Evolutionary conservation across 2,113 vertebrate genomes (phyloP), one percentile per base, ranked within the genome.

Genomic region (Halichoerus grypus): DNA sequence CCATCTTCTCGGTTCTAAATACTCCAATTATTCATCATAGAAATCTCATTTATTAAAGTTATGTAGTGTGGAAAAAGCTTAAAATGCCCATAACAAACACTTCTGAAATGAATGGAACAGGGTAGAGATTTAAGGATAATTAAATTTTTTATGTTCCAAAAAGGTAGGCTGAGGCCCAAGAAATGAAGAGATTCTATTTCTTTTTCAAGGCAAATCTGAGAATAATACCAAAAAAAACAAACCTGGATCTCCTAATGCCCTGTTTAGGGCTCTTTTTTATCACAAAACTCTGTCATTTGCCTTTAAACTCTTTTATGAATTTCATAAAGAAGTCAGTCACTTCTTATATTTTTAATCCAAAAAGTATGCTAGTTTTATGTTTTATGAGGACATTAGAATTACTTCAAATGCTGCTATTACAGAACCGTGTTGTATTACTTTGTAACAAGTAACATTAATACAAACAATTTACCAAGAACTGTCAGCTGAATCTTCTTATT

Each of bases 401-500:
- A 92, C 14, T 53, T 71, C 59, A 71, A 83, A 77, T 71, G 22
- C 33, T 63, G n/a, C n/a, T 46, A 9, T 28, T 39, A 4, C 0
- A 51, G 21, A 9, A 61, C 49, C 7, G 0, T 42, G 42, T 74
- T 5, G 28, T 67, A 46, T 85, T 31, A 39, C 14, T 14, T 28
- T 36, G 28, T 88, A 93, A n/a, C 28, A 93, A 72, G 65, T 16
- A 72, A 88, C 42, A 15, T 51, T 26, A 61, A 74, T 77, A 97
- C 59, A 97, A 93, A 87, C 10, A 77, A 91, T 98, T 98, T 99
- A 99, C 99, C 99, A 98, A 99, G 99, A 97, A 99, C 99, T 7
- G 97, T 99, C 57, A 99, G 99, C n/a, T 98, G 98, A 90, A 99
- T 98, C 98, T 99, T 99, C 96, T 95, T 99, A 98, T 99, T 99